Evolutionary conservation across 2,797 vertebrate species (phyloP).

Genomic region (Gymnodraco acuticeps): DNA sequence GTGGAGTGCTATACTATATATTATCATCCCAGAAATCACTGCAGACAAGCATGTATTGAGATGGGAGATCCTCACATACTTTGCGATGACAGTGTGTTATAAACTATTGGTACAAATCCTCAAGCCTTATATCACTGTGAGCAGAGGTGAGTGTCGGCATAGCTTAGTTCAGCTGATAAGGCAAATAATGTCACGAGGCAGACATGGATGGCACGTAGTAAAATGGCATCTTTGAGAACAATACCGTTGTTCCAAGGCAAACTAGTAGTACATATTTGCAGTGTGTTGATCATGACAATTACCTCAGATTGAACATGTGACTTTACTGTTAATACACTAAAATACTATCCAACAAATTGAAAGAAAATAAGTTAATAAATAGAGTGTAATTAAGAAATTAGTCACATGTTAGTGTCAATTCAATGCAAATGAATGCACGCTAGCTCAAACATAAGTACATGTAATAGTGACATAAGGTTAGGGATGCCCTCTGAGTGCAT

Average conservation of each 20-base stretch:
- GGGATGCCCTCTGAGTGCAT: conserved; percentile 20
- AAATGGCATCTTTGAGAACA: conserved; percentile 40
- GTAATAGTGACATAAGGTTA: conserved; percentile 2
- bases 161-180: conserved; percentile 51
- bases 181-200: conserved; percentile 63
- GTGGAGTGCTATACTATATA: conserved; percentile 55
- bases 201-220: conserved; percentile 40
- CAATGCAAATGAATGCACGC: conserved; percentile 26
- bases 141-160: conserved; percentile 7
- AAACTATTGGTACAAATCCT: conserved; percentile 19
- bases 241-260: conserved; percentile 38
- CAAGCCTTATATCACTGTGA: conserved; percentile 14
- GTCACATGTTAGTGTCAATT: conserved; percentile 18
- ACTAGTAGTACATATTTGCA: conserved; percentile 30
- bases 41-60: conserved; percentile 11
- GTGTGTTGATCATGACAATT: background rate
- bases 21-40: conserved; percentile 40
- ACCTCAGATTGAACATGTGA: background rate
- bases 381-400: background rate
- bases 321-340: conserved; percentile 15
- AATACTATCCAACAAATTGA: background rate
- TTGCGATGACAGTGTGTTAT: conserved; percentile 6
- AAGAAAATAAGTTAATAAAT: conserved; percentile 13
- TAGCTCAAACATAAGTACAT: conserved; percentile 24
- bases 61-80: background rate